A percentile compares a stretch with the other conserved stretches of the same genome.
Conservation (phyloP, 2,888 invertebrate genomes). For the Spisula subtruncata region DNA sequence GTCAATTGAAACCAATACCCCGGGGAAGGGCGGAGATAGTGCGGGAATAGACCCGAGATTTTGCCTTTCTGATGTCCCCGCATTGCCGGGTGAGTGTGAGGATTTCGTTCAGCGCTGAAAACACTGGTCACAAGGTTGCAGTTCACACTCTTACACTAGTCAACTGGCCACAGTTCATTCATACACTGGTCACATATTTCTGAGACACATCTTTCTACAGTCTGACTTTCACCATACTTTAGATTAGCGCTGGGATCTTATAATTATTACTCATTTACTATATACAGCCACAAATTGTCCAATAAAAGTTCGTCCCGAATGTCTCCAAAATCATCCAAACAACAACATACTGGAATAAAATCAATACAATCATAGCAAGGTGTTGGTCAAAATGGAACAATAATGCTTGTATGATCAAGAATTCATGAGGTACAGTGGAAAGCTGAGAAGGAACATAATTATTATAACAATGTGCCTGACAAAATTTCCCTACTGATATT, state of each 20-base stretch:
- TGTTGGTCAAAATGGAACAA: conserved; percentile 41
- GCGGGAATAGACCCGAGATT: too few relatives aligned
- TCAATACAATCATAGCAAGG: conserved; percentile 34
- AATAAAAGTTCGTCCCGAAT: not conserved
- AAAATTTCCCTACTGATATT: not conserved
- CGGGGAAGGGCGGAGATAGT: too few relatives aligned
- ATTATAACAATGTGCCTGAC: not conserved
- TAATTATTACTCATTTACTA: not conserved
- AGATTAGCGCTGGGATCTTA: not conserved
- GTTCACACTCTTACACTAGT: too few relatives aligned
- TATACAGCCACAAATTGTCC: not conserved
- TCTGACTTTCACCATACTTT: not conserved
- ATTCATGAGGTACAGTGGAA: conserved; percentile 17
- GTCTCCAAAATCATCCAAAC: not conserved
- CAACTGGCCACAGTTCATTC: too few relatives aligned
- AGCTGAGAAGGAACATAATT: conserved; percentile 20
- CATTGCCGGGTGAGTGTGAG: too few relatives aligned
- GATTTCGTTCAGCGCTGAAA: too few relatives aligned
- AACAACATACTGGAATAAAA: conserved; percentile 21
- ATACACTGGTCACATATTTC: too few relatives aligned
- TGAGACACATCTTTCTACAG: not conserved
- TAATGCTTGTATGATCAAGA: conserved; percentile 27
- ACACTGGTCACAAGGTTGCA: too few relatives aligned
- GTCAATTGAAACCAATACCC: too few relatives aligned
- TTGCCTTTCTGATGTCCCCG: too few relatives aligned